phyloP scores from a whole-genome alignment of 2,797 vertebrate genomes.

The Mormyrus hasselquistii region DNA sequence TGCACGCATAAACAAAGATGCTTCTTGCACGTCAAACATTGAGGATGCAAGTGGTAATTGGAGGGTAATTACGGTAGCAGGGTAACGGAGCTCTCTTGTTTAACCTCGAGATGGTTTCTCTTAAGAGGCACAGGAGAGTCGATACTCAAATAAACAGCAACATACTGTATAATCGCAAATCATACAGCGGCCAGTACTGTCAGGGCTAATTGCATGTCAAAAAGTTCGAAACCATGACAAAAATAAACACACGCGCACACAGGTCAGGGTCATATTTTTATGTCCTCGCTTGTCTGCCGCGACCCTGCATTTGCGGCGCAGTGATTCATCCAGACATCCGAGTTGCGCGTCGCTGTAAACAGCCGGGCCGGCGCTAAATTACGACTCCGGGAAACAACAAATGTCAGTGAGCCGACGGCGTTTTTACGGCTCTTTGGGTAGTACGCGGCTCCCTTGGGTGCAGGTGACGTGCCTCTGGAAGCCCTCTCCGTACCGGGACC shows the following conservation, averaged over 20 bases:
- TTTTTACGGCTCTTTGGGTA: not conserved
- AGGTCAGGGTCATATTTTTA: not conserved
- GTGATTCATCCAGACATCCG: slow-evolving; percentile 4
- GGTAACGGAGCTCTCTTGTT: not conserved
- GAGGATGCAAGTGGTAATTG: not conserved
- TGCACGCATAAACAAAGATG: not conserved
- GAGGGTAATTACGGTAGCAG: not conserved
- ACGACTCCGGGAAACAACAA: not conserved
- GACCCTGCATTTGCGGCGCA: not conserved
- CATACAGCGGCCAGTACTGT: not conserved
- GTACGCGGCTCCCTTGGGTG: not conserved
- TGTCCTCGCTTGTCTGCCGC: not conserved
- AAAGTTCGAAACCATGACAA: slow-evolving; percentile 6
- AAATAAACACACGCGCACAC: not conserved
- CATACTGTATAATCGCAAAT: not conserved
- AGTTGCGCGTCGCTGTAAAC: not conserved
- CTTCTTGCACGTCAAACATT: not conserved
- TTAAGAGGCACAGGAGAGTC: not conserved
- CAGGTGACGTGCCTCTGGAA: not conserved
- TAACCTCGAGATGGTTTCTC: not conserved
- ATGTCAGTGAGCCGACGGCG: not conserved
- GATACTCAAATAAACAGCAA: not conserved
- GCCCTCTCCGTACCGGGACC: not conserved
- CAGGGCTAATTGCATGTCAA: slow-evolving; percentile 5
- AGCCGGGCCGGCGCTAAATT: not conserved